Base-by-base conservation (phyloP, 1,140 invertebrate species). In the Drosophila setifemur region DNA sequence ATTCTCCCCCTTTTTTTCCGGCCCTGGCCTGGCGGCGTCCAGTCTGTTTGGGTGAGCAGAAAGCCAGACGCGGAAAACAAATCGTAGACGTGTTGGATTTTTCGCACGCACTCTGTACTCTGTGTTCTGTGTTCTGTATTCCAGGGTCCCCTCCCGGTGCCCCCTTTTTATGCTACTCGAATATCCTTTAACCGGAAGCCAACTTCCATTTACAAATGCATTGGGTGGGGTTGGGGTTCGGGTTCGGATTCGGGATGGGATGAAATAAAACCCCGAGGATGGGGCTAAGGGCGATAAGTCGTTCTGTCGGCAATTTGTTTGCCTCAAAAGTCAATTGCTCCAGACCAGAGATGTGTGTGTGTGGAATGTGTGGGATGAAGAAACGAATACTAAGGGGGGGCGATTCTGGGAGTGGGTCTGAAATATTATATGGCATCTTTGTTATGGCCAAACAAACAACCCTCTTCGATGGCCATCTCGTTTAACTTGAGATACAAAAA, bases 151-250 rank as follows among this genome's bases (percentile, higher is more conserved):
- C 7, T 21, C 14, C 12, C 49, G 9, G 12, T n/a, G 8, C 25
- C 16, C 16, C 11, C 11, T 1, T 4, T 3, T 33, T 42, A 4
- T 57, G 61, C 61, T 74, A 39, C 76, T 61, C 49, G 54, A 78
- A 79, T 85, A 86, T 83, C 79, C 79, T 85, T 83, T 71, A 79
- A 69, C 79, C 79, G 79, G 79, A 83, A 83, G 74, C 79, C 81
- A 67, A 86, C 63, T 47, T 73, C 74, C 79, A 83, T 83, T 83
- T 71, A 60, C 78, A 58, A 83, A 63, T 79, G 54, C 79, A 55
- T 14, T 37, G 50, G 48, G 11, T 9, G 16, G 42, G 40, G 48
- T 3, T 18, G 21, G 21, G 21, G 21, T 5, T 3, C 2, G 21
- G 21, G 21, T 6, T 2, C 2, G 31, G 14, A 5, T 12, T 14